These are phyloP conservation scores for Pseudochromis fuscus DNA, from an alignment of 2,797 vertebrate species.

Conservation along the genomic window DNA sequence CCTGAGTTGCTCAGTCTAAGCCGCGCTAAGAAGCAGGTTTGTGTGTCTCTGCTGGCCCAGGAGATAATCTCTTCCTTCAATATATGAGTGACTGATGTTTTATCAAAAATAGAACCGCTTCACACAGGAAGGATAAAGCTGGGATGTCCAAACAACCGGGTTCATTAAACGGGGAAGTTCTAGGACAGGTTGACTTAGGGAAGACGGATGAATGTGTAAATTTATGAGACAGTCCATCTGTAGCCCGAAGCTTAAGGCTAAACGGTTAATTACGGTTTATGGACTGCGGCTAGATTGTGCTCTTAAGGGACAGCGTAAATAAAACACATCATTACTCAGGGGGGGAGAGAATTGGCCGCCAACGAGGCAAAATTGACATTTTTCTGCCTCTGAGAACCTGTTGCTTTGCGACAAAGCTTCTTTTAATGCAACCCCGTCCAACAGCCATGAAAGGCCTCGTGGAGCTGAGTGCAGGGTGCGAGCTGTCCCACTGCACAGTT, in stretches of 20 bases:
- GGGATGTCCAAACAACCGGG: constrained; percentile 61
- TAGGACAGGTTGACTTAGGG: constrained; percentile 72
- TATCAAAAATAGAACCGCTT: constrained; percentile 22
- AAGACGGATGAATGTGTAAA: constrained; percentile 81
- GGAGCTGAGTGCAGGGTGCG: constrained; percentile 70
- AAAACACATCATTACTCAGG: constrained; percentile 87
- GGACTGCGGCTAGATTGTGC: constrained; percentile 80
- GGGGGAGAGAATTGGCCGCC: constrained; percentile 67
- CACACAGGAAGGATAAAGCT: constrained; percentile 39
- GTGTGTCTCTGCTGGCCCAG: constrained; percentile 70
- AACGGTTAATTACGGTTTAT: constrained; percentile 85
- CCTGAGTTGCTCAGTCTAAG: constrained; percentile 58
- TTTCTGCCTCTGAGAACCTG: constrained; percentile 85
- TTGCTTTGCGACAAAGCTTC: constrained; percentile 91
- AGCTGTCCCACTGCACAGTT: constrained; percentile 78
- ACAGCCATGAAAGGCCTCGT: constrained; percentile 80
- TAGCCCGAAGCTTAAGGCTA: constrained; percentile 80
- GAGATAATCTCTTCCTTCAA: constrained; percentile 74
- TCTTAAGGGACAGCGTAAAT: constrained; percentile 84
- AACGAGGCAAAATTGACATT: constrained; percentile 85
- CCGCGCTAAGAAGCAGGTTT: constrained; percentile 68
- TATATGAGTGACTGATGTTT: constrained; percentile 57
- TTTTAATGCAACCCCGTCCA: constrained; percentile 84
- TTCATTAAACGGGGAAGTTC: constrained; percentile 72
- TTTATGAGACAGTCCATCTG: constrained; percentile 83